phyloP scores from a whole-genome alignment of 2,888 invertebrate species.

The Andrena haemorrhoa region DNA sequence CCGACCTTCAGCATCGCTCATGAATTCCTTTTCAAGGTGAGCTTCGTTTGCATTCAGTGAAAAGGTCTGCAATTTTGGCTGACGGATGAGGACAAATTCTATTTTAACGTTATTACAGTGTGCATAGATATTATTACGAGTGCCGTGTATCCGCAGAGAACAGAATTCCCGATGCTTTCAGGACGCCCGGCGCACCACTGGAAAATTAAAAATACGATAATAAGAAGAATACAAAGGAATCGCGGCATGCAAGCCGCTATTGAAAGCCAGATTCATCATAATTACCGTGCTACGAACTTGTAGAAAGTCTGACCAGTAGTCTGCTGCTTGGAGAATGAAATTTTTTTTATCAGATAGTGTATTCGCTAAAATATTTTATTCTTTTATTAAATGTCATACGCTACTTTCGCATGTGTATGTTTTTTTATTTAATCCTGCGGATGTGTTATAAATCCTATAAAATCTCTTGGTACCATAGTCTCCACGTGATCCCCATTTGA shows the following conservation, averaged over 20 bases:
- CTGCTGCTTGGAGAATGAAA: not conserved
- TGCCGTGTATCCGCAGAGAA: constrained; percentile 24
- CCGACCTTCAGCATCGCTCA: constrained; percentile 58
- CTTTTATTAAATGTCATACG: not conserved
- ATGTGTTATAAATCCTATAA: not conserved
- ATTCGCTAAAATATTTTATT: not conserved
- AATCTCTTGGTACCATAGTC: no score
- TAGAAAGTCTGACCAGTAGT: constrained; percentile 16
- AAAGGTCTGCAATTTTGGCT: constrained; percentile 66
- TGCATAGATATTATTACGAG: constrained; percentile 62
- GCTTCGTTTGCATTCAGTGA: constrained; percentile 69
- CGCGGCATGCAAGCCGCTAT: not conserved
- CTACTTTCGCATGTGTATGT: no score
- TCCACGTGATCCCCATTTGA: not conserved
- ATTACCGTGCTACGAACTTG: constrained; percentile 20
- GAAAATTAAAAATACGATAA: constrained; percentile 52
- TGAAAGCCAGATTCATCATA: constrained; percentile 37
- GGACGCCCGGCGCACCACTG: constrained; percentile 6
- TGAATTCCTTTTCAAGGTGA: constrained; percentile 56
- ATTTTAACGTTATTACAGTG: constrained; percentile 63
- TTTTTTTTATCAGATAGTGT: not conserved
- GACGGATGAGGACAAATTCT: constrained; percentile 61
- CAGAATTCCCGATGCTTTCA: constrained; percentile 32
- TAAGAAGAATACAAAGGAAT: constrained; percentile 18
- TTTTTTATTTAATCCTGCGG: no score